These are phyloP conservation scores for Oikopleura vanhoeffeni DNA, from an alignment of 23 tunicate species.

Conservation along the genomic window DNA sequence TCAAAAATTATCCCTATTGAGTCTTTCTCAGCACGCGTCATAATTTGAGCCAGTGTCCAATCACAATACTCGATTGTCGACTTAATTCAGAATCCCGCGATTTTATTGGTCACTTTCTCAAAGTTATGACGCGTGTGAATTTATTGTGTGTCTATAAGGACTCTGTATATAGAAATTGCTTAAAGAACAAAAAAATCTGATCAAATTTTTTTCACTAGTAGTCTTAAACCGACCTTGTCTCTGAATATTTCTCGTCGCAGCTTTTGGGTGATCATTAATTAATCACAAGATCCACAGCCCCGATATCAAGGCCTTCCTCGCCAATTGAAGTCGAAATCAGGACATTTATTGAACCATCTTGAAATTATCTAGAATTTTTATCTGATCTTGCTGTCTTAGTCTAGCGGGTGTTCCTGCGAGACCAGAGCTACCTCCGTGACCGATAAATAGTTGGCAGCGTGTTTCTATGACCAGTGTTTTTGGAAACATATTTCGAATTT, in stretches of 20 bases:
- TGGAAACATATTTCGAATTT: not conserved
- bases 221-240: slow-evolving; percentile 84
- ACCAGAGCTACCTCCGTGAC: not conserved
- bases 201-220: too few species aligned
- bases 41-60: too few species aligned
- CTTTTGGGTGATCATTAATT: slow-evolving; percentile 65
- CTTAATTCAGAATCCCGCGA: too few species aligned
- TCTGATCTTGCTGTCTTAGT: not conserved
- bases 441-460: not conserved
- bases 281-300: slow-evolving; percentile 77
- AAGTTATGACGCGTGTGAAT: too few species aligned
- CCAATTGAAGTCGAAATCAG: slow-evolving; percentile 80
- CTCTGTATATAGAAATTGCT: too few species aligned
- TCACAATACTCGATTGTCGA: too few species aligned
- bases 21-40: too few species aligned
- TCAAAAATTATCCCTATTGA: too few species aligned
- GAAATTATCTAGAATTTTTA: slow-evolving; percentile 23
- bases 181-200: too few species aligned
- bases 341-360: slow-evolving; percentile 50
- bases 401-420: not conserved
- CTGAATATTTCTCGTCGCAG: slow-evolving; percentile 82
- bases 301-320: slow-evolving; percentile 89
- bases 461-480: too few species aligned
- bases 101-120: too few species aligned
- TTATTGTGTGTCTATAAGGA: too few species aligned